Conservation (phyloP, 1,140 invertebrate species). For the Palaemon carinicauda region DNA sequence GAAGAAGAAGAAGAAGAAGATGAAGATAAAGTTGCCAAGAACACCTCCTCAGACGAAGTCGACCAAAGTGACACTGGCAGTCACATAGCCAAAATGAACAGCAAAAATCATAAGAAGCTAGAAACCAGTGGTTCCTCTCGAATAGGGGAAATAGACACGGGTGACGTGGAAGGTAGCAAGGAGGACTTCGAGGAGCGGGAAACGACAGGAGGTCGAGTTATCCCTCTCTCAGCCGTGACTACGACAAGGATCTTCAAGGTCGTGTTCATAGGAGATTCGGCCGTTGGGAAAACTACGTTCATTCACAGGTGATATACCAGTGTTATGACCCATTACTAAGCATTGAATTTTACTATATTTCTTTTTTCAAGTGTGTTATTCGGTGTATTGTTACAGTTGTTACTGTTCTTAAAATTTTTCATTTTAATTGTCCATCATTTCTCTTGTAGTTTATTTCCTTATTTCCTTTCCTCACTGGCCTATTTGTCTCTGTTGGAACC, state of each 20-base stretch:
- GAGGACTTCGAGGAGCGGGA: neutral
- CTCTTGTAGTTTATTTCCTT: no score
- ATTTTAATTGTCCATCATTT: no score
- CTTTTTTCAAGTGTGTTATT: neutral
- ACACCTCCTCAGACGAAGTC: no score
- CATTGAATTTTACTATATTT: neutral
- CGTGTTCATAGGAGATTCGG: conserved; percentile 72
- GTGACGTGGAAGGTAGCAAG: neutral
- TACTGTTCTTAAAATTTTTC: no score
- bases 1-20: no score
- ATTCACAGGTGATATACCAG: conserved; percentile 64
- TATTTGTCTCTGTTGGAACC: no score
- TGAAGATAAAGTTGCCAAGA: no score
- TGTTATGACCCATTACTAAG: neutral
- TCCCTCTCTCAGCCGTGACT: neutral
- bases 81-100: no score
- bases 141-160: neutral
- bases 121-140: neutral
- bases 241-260: conserved; percentile 70
- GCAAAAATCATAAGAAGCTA: neutral
- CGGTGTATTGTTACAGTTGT: no score
- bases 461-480: no score
- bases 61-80: no score
- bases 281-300: conserved; percentile 72
- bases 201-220: neutral